Percentiles rank a stretch among this genome's conserved stretches.
Evolutionary conservation across 2,113 vertebrate genomes (phyloP).

Genomic region (Variabilichromis moorii): DNA sequence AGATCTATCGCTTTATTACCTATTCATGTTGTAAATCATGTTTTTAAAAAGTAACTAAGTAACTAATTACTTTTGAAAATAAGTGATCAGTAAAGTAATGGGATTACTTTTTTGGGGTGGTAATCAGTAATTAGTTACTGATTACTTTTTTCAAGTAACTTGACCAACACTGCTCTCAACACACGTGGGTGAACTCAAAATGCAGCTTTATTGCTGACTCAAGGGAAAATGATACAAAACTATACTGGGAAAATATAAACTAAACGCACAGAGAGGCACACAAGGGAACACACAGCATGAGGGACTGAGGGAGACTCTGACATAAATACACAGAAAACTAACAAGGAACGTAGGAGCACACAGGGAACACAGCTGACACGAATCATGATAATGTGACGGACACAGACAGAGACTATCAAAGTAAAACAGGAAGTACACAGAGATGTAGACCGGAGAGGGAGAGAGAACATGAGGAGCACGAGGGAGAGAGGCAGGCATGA

Average conservation of each 20-base stretch:
- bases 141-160: neutral
- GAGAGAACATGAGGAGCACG: neutral
- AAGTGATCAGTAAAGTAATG: fast-evolving
- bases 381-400: neutral
- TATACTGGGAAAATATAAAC: neutral
- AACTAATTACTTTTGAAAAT: neutral
- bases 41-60: neutral
- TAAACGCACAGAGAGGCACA: neutral
- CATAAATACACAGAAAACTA: neutral
- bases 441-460: neutral
- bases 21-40: neutral
- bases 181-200: neutral
- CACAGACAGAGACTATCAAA: neutral
- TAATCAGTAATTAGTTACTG: neutral
- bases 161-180: neutral
- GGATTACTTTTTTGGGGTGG: neutral
- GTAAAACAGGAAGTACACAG: neutral
- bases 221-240: neutral
- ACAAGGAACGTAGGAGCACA: neutral
- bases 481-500: neutral
- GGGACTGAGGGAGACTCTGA: neutral
- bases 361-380: neutral
- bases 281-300: neutral
- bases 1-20: fast-evolving
- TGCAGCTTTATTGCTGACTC: neutral